Evolutionary conservation across 2,113 vertebrate species (phyloP), one percentile per base, ranked within the genome.

Genomic region (Corythaeola cristata): DNA sequence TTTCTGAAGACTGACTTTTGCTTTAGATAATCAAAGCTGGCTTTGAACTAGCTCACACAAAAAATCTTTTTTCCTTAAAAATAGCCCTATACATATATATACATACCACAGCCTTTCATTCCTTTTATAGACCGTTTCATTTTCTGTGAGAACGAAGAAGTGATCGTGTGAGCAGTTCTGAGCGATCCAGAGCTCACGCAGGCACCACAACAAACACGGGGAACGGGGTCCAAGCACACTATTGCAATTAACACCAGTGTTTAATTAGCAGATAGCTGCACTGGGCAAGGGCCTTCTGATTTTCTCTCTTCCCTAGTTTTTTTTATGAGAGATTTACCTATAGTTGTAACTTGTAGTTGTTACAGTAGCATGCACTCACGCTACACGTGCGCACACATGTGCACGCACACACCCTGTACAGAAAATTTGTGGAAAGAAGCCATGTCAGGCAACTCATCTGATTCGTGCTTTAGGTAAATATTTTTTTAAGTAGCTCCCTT

Each of bases 11-110:
- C 75, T 68, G 77, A 75, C 45, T 92, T 83, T 68, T 91, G 50
- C 71, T 97, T 97, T 95, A 95, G 72, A 96, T 95, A 96, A 96
- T 97, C 92, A 97, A 97, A 98, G 96, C 84, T 79, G 33, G 79
- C 91, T 96, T 97, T 96, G 96, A 97, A 97, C 90, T 91, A 77
- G 62, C 47, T 58, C 72, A 22, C 45, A 89, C 50, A 79, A 78
- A 76, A 91, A 88, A 45, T 59, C 30, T 85, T 53, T 79, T 78
- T 71, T 86, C 91, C 95, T 98, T 96, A 92, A 95, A 97, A 96
- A 90, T 95, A 96, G 66, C 85, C 50, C 35, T 67, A 89, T 84
- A 90, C 27, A 91, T 82, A 73, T 50, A 85, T 73, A 80, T 83
- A 89, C 75, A 84, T 72, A 83, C 83, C 68, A 89, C 52, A 89